Base-by-base conservation (phyloP, 2,113 vertebrate genomes). In the Podarcis muralis region DNA sequence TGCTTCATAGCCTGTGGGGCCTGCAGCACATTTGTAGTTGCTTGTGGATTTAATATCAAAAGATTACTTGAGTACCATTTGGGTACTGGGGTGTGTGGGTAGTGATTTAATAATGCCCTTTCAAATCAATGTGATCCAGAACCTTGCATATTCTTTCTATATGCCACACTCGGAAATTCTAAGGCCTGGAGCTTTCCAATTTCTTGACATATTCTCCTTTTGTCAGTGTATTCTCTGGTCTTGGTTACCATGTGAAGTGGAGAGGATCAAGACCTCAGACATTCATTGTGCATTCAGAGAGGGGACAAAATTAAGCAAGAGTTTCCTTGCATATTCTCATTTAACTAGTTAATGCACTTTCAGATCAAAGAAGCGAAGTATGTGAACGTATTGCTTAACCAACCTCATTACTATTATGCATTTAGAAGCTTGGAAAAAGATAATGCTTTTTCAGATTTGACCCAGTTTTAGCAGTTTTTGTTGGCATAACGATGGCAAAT, bases 361-460 rank as follows among this genome's bases (percentile, higher is more conserved):
- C 92, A 85, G 85, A 93, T 92, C 84, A 72, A 89, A 95, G 93
- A 94, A 84, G 20, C 5, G 12, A 30, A 48, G 91, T 91, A 95
- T 88, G 53, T 93, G 92, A 93, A 95, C 87, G 80, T 87, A 92
- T 90, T 92, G 95, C 95, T 96, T 96, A 96, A 96, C 95, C 97
- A 94, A 82, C 95, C 95, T 97, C 94, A 95, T 97, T 96, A 96
- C 95, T 95, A 94, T 91, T 93, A 94, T 96, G 96, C 91, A 93
- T 96, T 96, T 96, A 97, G 95, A 94, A 92, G 94, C 95, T 94
- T 75, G 81, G 89, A 92, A 93, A 94, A 94, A 96, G 96, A 96
- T 92, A 94, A 96, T 95, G 96, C 48, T 95, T 96, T 96, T 97
- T 96, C 96, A 93, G 94, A 96, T 97, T 96, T 97, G 96, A 97